These are phyloP conservation scores for Protosalanx chinensis DNA, from an alignment of 2,797 vertebrate species.

Conservation along the genomic window DNA sequence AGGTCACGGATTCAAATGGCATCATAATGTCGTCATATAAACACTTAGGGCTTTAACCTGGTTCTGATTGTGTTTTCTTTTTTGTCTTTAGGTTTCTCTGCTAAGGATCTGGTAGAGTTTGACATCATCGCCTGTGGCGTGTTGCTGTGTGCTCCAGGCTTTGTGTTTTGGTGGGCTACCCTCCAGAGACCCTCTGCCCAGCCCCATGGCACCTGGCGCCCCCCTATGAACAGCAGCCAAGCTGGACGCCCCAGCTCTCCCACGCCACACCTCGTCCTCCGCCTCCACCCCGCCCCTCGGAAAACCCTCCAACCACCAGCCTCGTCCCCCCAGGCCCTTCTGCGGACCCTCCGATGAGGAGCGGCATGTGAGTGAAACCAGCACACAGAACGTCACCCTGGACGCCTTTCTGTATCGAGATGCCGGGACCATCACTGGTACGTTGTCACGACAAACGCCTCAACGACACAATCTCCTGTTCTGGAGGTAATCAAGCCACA, in stretches of 20 bases:
- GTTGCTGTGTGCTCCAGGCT: conserved; percentile 2
- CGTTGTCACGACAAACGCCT: neutral
- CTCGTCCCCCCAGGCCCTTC: conserved; percentile 55
- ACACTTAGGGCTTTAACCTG: neutral
- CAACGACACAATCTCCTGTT: neutral
- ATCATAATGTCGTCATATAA: neutral
- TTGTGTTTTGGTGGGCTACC: neutral
- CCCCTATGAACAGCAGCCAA: conserved; percentile 89
- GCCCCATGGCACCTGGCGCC: conserved; percentile 80
- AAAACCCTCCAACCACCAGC: conserved; percentile 54
- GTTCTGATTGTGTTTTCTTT: neutral
- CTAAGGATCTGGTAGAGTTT: neutral
- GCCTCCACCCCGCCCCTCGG: conserved; percentile 63
- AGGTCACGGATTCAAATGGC: neutral
- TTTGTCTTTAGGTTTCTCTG: neutral
- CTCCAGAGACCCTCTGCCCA: neutral
- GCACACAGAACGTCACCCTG: conserved; percentile 62
- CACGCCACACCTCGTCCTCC: conserved; percentile 78
- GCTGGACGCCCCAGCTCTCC: conserved; percentile 89
- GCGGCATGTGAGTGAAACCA: conserved; percentile 86
- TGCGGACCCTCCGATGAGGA: conserved; percentile 70
- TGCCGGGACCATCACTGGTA: conserved; percentile 98
- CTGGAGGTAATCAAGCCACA: too few species aligned
- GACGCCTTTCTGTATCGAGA: conserved; percentile 79
- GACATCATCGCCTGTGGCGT: neutral